Percentiles rank a stretch among this genome's conserved stretches.
Evolutionary conservation across 1,140 invertebrate genomes (phyloP).

Genomic region (Sinella curviseta): DNA sequence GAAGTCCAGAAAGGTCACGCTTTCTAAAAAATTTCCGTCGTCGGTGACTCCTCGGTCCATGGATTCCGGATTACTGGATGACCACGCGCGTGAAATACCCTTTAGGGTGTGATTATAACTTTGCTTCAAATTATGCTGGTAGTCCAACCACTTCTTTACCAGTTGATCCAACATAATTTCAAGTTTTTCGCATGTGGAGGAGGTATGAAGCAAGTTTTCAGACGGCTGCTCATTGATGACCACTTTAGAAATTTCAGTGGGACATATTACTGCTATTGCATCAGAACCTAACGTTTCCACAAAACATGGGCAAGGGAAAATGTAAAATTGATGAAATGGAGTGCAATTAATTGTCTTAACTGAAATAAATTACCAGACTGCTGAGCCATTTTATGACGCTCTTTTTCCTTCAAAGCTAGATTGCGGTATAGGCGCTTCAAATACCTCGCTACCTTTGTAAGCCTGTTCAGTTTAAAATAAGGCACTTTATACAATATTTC

Average conservation of each 20-base stretch:
- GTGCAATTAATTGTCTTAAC: too few species aligned
- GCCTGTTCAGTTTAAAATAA: too few species aligned
- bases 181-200: neutral
- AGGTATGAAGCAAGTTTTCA: neutral
- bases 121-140: neutral
- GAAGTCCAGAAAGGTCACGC: constrained; percentile 2
- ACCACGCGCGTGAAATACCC: neutral
- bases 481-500: too few species aligned
- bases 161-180: constrained; percentile 2
- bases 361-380: neutral
- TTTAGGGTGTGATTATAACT: neutral
- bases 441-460: constrained; percentile 19
- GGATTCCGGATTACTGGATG: neutral
- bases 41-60: neutral
- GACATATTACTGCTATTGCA: neutral
- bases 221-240: constrained; percentile 2
- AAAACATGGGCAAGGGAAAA: neutral
- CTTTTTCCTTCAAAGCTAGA: constrained; percentile 20
- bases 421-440: constrained; percentile 32
- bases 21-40: neutral
- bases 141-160: neutral
- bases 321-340: neutral
- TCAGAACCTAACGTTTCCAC: neutral
- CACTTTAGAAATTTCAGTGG: neutral
- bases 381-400: neutral